Evolutionary conservation across 1,140 invertebrate genomes (phyloP), one percentile per base, ranked within the genome.

Genomic region (Drosophila albomicans): DNA sequence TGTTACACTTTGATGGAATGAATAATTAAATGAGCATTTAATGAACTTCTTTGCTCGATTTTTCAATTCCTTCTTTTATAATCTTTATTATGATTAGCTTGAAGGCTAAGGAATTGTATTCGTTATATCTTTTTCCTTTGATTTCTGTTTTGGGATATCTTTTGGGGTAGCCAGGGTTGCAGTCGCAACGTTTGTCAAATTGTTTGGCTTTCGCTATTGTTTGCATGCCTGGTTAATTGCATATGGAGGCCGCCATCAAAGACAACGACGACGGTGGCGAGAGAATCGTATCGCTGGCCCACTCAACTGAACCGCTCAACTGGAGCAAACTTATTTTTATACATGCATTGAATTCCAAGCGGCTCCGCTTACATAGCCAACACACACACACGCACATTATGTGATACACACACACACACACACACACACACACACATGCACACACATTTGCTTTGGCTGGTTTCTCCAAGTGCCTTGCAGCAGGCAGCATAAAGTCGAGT

Each of bases 311-410:
- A 38, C 38, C 78, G 58, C 64, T 78, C 70, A 85, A 87, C 82
- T 87, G 82, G 82, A 87, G 80, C 85, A 88, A 82, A 84, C 71
- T 78, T 88, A 88, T 88, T 88, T 88, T 88, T 84, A 75, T 74
- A 87, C 84, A 88, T 88, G 85, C 84, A 88, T 84, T 88, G 74
- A 89, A 89, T 88, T 88, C 84, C 84, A 88, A 84, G 84, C 85
- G 84, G 84, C 84, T 88, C 84, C 85, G 81, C 89, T 89, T 89
- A 88, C 85, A 88, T 70, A 72, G 64, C 62, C 65, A 69, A 48
- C 49, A 64, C 71, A 75, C 46, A 57, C 52, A 35, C 35, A 68
- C 5, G 30, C 25, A 25, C 0, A 25, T 25, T 25, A 25, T 25
- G 20, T 25, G 20, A 25, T 25, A 25, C 20, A 38, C 35, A 65